A percentile compares a stretch with the other conserved stretches of the same genome.
These are phyloP conservation scores for Atherix ibis DNA, from an alignment of 2,888 invertebrate species.

Conservation along the genomic window DNA sequence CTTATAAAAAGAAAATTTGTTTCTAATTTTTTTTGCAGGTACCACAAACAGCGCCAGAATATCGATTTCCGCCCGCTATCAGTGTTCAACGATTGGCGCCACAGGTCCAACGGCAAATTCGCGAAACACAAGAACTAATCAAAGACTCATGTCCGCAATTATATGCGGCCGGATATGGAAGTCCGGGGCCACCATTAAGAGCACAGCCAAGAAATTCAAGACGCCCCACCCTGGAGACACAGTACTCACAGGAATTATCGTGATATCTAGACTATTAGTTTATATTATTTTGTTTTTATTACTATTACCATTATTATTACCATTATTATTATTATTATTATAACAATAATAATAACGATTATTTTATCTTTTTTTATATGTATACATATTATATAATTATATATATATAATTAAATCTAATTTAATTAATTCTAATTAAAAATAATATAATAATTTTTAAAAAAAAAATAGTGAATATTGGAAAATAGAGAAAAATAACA, in stretches of 20 bases:
- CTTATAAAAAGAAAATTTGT: too few relatives aligned
- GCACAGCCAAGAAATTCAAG: slow-evolving; percentile 29
- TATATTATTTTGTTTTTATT: slow-evolving; percentile 6
- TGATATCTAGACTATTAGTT: slow-evolving; percentile 34
- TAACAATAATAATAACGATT: too few relatives aligned
- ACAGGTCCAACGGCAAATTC: slow-evolving; percentile 32
- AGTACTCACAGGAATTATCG: slow-evolving; percentile 35
- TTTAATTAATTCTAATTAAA: too few relatives aligned
- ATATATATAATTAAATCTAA: too few relatives aligned
- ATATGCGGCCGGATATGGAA: slow-evolving; percentile 32
- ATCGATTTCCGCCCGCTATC: slow-evolving; percentile 32
- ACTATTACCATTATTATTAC: not conserved
- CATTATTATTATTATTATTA: not conserved
- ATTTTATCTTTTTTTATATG: too few relatives aligned
- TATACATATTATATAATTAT: too few relatives aligned
- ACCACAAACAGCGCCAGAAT: slow-evolving; percentile 25
- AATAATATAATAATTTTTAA: too few relatives aligned
- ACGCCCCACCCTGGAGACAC: slow-evolving; percentile 35
- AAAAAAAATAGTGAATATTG: too few relatives aligned
- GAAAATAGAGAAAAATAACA: too few relatives aligned
- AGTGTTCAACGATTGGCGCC: slow-evolving; percentile 34
- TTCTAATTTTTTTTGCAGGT: slow-evolving; percentile 16
- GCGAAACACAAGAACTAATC: slow-evolving; percentile 34
- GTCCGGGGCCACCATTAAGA: slow-evolving; percentile 32
- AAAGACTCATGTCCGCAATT: slow-evolving; percentile 34